phyloP scores from a whole-genome alignment of 2,113 vertebrate genomes.

The Alosa alosa region DNA sequence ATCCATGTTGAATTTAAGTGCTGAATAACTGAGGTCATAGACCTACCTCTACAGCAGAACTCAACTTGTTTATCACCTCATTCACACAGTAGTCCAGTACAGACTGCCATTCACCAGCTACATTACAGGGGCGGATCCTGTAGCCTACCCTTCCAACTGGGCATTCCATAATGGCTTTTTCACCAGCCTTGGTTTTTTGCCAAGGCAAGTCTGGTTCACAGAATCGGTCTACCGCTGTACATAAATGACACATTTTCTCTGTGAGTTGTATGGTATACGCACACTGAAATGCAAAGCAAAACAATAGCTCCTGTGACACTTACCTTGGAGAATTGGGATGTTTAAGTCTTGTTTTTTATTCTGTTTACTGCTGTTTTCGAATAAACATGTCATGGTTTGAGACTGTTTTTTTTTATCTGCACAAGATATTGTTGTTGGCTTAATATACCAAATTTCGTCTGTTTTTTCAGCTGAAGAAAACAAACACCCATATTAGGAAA shows the following conservation, averaged over 20 bases:
- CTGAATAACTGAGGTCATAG: neutral
- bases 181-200: conserved; percentile 54
- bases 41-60: conserved; percentile 47
- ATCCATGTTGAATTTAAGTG: neutral
- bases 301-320: neutral
- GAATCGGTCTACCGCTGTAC: conserved; percentile 1
- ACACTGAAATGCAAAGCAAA: neutral
- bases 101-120: rapidly evolving
- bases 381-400: neutral
- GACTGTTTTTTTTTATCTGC: neutral
- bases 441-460: neutral
- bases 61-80: conserved; percentile 36
- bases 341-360: neutral
- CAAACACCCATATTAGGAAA: neutral
- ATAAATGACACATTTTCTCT: neutral
- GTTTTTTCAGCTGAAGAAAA: too few relatives aligned
- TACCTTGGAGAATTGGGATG: neutral
- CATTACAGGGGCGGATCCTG: conserved; percentile 48
- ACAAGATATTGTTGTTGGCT: neutral
- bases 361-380: neutral
- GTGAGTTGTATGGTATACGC: neutral
- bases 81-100: conserved; percentile 47
- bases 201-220: conserved; percentile 30
- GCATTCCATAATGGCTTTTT: conserved; percentile 47
- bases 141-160: conserved; percentile 29